phyloP scores from a whole-genome alignment of 37 sponge, comb jelly and placozoan species.

The Eunapius fragilis region DNA sequence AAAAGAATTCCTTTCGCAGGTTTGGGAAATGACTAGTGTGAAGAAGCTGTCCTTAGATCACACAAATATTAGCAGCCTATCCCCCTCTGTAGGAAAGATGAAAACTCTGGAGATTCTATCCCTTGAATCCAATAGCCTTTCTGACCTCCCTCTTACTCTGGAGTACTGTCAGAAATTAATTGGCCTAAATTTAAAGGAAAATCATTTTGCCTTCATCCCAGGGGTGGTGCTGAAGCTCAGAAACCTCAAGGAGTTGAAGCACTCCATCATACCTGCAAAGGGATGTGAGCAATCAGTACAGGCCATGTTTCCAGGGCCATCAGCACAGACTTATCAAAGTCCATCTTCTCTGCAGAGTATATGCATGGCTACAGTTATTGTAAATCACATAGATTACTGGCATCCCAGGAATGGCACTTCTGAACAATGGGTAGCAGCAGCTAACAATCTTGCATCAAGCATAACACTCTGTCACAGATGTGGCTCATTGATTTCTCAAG shows the following conservation, averaged over 20 bases:
- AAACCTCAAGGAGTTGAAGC: conserved; percentile 34
- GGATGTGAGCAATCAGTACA: not conserved
- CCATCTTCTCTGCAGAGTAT: too few species aligned
- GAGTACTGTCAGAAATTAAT: conserved; percentile 46
- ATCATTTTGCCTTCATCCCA: conserved; percentile 37
- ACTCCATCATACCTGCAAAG: too few species aligned
- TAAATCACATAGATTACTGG: too few species aligned
- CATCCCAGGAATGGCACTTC: too few species aligned
- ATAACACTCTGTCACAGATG: too few species aligned
- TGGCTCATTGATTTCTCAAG: too few species aligned
- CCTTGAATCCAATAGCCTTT: conserved; percentile 50
- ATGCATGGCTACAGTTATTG: too few species aligned
- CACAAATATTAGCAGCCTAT: conserved; percentile 26
- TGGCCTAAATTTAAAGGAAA: conserved; percentile 21
- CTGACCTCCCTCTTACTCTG: conserved; percentile 60
- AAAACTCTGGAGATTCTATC: conserved; percentile 47
- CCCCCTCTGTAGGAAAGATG: conserved; percentile 65
- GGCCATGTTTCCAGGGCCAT: too few species aligned
- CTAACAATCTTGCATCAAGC: too few species aligned
- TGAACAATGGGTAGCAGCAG: too few species aligned
- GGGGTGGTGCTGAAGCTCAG: conserved; percentile 36
- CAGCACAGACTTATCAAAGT: too few species aligned
- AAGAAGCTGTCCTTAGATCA: conserved; percentile 39
- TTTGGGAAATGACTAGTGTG: conserved; percentile 56
- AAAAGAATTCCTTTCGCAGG: too few species aligned